A percentile compares a stretch with the other conserved stretches of the same genome.
Conservation (phyloP, 35 echinoderm and acorn worm genomes). For the Acanthaster planci region DNA sequence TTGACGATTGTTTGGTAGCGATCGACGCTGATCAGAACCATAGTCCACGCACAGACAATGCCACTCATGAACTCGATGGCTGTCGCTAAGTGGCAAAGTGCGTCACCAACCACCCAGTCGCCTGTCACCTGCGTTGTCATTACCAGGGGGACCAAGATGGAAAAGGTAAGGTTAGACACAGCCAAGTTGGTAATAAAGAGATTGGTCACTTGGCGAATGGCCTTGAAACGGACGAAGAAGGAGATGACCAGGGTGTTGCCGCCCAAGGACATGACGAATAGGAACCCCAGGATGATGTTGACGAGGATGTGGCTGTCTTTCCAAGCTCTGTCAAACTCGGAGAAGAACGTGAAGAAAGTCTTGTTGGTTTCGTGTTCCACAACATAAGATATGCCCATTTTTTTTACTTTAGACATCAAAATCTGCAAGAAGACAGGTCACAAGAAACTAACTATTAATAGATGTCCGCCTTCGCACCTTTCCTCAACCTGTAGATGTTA, state of each 20-base stretch:
- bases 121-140: slow-evolving; percentile 9
- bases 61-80: slow-evolving; percentile 16
- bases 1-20: slow-evolving; percentile 18
- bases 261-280: not conserved
- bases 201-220: slow-evolving; percentile 42
- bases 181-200: slow-evolving; percentile 40
- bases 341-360: slow-evolving; percentile 34
- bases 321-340: slow-evolving; percentile 10
- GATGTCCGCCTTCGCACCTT: no score
- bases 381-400: slow-evolving; percentile 28
- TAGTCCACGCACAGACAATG: slow-evolving; percentile 35
- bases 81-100: not conserved
- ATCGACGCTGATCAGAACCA: slow-evolving; percentile 36
- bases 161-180: slow-evolving; percentile 29
- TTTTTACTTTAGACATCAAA: no score
- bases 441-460: no score
- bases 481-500: no score
- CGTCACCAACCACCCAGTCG: slow-evolving; percentile 9
- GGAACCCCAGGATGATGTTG: not conserved
- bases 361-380: not conserved
- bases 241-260: slow-evolving; percentile 28
- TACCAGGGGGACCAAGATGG: slow-evolving; percentile 24
- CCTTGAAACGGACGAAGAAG: slow-evolving; percentile 17
- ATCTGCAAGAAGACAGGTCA: no score
- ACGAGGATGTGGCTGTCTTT: not conserved